Base-by-base conservation (phyloP, 2,888 invertebrate species). In the Lamproptera curius region DNA sequence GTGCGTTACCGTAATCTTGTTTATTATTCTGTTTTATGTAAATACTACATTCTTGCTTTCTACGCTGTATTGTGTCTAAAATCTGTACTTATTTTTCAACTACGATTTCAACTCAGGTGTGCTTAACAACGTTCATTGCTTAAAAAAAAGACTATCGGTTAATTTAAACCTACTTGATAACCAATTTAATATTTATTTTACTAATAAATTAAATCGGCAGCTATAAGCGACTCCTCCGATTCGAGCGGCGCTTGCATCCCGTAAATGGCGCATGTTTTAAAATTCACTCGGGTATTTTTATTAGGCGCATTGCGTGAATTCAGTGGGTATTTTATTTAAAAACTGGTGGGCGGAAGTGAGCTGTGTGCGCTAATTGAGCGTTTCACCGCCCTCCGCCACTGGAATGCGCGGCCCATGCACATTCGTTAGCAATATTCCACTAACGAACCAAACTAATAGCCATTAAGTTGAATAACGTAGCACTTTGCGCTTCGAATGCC, bases 391-490 rank as follows among this genome's bases (percentile, higher is more conserved):
- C 65, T 65, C 63, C 62, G 63, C 65, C 58, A 57, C 58, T 64
- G 71, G 68, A 73, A 73, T 65, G 70, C 76, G 73, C 73, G 72
- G 61, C 70, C 63, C 71, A 70, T 76, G 68, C 77, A 80, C 81
- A 81, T 79, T 85, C 85, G 84, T 86, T 84, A 84, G 83, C 84
- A 79, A 84, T 86, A 84, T 85, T 82, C 82, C 78, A 69, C 83
- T 86, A 86, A 85, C 86, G 85, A 86, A 86, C 83, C 81, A 75
- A 82, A 82, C 83, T 85, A 84, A 85, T 84, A 82, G 83, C 80
- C 82, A 80, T 85, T 83, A 82, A 81, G 72, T 82, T 79, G 80
- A 83, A 84, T 83, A 82, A 85, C 82, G 76, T 70, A 78, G 77
- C 80, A 84, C 81, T 81, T 81, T 75, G 68, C 75, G 68, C 70